Evolutionary conservation across 1,140 invertebrate species (phyloP).

Genomic region (Potamilus streckersoni): DNA sequence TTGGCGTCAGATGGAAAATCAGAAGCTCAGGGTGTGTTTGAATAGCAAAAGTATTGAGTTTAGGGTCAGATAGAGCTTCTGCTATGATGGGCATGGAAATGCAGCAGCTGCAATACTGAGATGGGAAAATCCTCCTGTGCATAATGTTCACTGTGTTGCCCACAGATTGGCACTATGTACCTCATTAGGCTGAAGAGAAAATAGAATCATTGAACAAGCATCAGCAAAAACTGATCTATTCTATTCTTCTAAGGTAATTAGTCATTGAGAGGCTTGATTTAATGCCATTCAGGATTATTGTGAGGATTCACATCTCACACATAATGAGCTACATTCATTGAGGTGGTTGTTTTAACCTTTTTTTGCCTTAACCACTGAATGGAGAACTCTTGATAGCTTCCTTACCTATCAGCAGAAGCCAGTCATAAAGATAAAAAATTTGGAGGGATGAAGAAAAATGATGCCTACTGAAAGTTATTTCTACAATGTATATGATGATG

Average conservation of each 20-base stretch:
- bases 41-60: too few relatives aligned
- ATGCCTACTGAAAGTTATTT: neutral
- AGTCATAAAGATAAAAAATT: constrained; percentile 8
- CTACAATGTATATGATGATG: neutral
- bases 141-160: constrained; percentile 20
- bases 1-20: too few relatives aligned
- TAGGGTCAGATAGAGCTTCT: too few relatives aligned
- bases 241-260: constrained; percentile 14
- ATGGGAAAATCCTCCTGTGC: constrained; percentile 18
- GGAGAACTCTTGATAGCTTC: neutral
- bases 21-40: too few relatives aligned
- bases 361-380: constrained; percentile 5
- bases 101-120: too few relatives aligned
- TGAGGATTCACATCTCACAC: constrained; percentile 13
- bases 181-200: constrained; percentile 20
- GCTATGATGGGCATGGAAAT: too few relatives aligned
- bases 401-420: constrained; percentile 3
- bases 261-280: neutral
- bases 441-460: constrained; percentile 14
- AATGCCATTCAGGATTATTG: constrained; percentile 3
- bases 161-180: constrained; percentile 22
- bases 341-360: constrained; percentile 23
- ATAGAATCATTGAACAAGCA: constrained; percentile 3
- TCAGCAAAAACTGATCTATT: constrained; percentile 24
- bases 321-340: constrained; percentile 28